Conservation (phyloP, 1,140 invertebrate genomes). For the Wiebesia pumilae region DNA sequence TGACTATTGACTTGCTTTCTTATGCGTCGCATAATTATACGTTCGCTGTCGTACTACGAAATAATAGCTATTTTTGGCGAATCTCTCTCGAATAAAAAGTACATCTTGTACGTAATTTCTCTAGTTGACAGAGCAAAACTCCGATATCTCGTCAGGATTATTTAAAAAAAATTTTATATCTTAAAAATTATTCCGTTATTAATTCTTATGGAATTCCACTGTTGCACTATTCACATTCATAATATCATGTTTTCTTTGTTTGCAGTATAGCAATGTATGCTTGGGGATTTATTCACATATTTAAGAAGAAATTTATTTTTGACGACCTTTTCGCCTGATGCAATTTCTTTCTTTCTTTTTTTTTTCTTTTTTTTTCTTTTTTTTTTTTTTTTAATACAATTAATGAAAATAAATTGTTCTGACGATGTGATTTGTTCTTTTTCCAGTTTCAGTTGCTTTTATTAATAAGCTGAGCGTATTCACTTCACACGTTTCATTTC, state of each 20-base stretch:
- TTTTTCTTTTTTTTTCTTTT: no score
- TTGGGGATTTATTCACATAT: background rate
- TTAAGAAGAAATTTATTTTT: background rate
- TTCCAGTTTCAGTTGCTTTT: constrained; percentile 14
- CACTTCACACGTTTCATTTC: background rate
- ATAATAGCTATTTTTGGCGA: no score
- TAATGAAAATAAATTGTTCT: constrained; percentile 9
- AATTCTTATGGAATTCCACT: background rate
- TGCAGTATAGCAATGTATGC: constrained; percentile 9
- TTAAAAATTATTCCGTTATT: background rate
- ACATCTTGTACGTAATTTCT: no score
- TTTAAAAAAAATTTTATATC: no score
- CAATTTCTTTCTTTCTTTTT: no score
- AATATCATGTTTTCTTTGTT: constrained; percentile 28
- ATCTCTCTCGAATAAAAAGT: no score
- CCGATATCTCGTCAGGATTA: no score
- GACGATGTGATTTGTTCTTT: background rate
- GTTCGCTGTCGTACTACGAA: no score
- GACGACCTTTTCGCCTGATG: background rate
- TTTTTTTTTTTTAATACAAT: background rate
- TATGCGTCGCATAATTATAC: no score
- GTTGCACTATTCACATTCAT: background rate
- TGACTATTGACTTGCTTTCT: no score
- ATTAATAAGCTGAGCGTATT: background rate
- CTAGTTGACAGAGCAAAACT: no score